Percentiles rank a stretch among this genome's conserved stretches.
Conservation (phyloP, 2,113 vertebrate genomes). For the Melanerpes formicivorus region DNA sequence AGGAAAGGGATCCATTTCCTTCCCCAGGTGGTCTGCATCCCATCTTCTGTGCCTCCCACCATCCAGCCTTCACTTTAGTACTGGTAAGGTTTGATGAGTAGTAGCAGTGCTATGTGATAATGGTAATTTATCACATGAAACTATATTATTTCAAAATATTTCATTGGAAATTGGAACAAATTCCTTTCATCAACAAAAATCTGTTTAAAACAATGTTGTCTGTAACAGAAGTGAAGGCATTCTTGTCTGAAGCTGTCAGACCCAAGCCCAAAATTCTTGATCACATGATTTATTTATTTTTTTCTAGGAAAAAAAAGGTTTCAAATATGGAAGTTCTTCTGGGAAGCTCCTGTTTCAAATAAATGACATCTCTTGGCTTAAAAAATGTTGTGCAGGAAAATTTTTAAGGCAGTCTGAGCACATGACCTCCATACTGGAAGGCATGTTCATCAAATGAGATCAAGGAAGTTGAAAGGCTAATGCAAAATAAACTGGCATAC, state of each 20-base stretch:
- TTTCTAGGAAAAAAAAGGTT: neutral
- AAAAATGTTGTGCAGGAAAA: neutral
- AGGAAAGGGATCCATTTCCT: neutral
- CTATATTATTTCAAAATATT: neutral
- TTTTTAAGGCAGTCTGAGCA: neutral
- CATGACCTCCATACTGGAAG: neutral
- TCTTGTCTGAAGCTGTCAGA: neutral
- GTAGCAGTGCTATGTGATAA: accelerated
- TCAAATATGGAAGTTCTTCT: neutral
- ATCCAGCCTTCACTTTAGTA: accelerated
- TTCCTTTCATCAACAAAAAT: neutral
- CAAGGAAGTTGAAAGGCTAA: neutral
- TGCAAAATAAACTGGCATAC: neutral
- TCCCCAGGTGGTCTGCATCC: neutral
- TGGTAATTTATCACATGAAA: neutral
- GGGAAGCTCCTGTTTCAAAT: neutral
- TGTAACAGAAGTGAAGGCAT: neutral
- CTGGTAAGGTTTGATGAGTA: neutral
- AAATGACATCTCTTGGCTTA: neutral
- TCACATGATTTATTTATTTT: neutral
- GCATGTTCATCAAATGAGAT: neutral
- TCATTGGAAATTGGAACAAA: neutral
- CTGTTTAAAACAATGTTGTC: neutral
- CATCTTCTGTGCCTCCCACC: accelerated
- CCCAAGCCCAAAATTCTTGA: neutral